A percentile compares a stretch with the other conserved stretches of the same genome.
phyloP scores from a whole-genome alignment of 2,113 vertebrate species.

The Otocyon megalotis region DNA sequence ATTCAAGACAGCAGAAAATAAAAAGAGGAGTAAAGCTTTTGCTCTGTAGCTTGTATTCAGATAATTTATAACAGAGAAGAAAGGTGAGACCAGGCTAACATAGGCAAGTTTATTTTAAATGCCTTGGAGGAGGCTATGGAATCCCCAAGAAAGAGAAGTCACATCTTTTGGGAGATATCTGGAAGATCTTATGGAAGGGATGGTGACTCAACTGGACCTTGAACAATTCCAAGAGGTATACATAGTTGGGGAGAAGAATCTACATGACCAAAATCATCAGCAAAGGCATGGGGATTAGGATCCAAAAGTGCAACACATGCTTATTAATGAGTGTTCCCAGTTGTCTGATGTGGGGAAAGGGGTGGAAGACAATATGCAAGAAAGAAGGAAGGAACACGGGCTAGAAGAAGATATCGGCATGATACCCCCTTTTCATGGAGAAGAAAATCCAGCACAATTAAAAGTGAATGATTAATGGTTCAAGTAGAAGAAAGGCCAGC shows the following conservation, averaged over 20 bases:
- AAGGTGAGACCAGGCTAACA: not conserved
- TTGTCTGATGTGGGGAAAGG: rapidly evolving
- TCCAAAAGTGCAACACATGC: not conserved
- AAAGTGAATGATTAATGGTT: not conserved
- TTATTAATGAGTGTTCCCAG: not conserved
- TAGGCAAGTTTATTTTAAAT: not conserved
- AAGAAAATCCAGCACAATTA: not conserved
- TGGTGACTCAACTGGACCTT: not conserved
- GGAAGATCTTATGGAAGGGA: not conserved
- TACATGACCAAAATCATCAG: not conserved
- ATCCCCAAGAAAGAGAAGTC: not conserved
- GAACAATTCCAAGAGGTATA: not conserved
- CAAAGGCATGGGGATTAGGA: not conserved
- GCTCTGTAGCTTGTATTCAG: not conserved
- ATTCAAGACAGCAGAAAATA: not conserved
- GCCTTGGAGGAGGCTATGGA: not conserved
- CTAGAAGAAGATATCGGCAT: not conserved
- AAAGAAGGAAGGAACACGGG: not conserved
- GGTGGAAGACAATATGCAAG: not conserved
- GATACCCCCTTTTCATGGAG: not conserved
- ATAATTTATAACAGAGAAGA: not conserved
- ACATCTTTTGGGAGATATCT: not conserved
- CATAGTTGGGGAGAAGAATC: not conserved
- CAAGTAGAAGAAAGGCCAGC: not conserved
- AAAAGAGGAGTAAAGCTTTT: not conserved